Evolutionary conservation across 2,888 invertebrate species (phyloP), one percentile per base, ranked within the genome.

Genomic region (Protophormia terraenovae): DNA sequence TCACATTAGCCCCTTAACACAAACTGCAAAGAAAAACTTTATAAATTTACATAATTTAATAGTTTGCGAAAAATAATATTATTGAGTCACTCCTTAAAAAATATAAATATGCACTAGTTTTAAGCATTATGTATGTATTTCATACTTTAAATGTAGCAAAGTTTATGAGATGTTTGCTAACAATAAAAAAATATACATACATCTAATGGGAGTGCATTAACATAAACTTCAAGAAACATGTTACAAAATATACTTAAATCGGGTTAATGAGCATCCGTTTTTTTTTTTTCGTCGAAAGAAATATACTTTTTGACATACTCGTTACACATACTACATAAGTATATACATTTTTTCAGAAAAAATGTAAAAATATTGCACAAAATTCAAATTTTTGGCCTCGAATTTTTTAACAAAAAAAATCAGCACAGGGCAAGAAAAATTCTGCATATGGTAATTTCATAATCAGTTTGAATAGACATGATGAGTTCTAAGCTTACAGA

Each of bases 211-310:
- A 19, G 16, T 35, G 60, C 77, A 78, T 69, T 71, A 50, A 24
- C 78, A 69, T 60, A 78, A 78, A 78, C 67, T 78, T 60, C 35
- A 50, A 60, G 55, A 69, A 78, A 58, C 35, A 69, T 77, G 14
- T 77, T 47, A 69, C 60, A 77, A 50, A 69, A 60, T 60, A 60
- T 50, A 60, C 45, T 60, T 24, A 27, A 77, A 58, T 27, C 24
- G 53, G 50, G 64, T 76, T 76, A 77, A 77, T 76, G 66, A 76
- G 76, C 76, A 76, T 66, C 75, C 64, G 64, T 12, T 75, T 62
- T n/a, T 60, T 12, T 47, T 62, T 45, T 47, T 47, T 62, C 16
- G n/a, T n/a, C 45, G 0, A 45, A 19, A 47, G 8, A 41, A 19
- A 16, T 4, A 19, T 41, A 14, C 14, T 12, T 41, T 41, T 14